Percentiles rank a stretch among this genome's conserved stretches.
These are phyloP conservation scores for Ploceus nigricollis DNA, from an alignment of 2,113 vertebrate species.

Conservation along the genomic window DNA sequence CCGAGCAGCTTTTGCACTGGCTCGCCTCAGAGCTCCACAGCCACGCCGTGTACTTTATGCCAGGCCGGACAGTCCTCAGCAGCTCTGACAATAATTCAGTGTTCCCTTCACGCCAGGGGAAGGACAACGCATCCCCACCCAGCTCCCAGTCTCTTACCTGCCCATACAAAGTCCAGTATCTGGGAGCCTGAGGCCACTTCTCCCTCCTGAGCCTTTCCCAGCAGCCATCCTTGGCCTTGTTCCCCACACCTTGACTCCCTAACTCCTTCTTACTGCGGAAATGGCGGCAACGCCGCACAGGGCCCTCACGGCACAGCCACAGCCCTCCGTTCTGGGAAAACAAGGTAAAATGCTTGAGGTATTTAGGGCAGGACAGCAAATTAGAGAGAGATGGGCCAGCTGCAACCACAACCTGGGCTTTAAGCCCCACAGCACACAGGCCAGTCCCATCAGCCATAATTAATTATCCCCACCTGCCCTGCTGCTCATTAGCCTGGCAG, in stretches of 20 bases:
- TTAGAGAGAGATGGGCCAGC: neutral
- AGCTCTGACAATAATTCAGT: rapidly evolving
- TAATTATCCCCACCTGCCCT: neutral
- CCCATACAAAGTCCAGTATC: rapidly evolving
- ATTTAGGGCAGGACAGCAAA: neutral
- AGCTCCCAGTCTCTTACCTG: neutral
- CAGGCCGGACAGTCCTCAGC: neutral
- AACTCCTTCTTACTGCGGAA: neutral
- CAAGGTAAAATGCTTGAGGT: neutral
- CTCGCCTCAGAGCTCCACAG: neutral
- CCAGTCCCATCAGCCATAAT: neutral
- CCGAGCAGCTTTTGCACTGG: neutral
- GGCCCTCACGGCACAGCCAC: neutral
- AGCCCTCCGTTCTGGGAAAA: neutral
- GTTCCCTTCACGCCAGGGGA: neutral
- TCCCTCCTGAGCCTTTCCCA: neutral
- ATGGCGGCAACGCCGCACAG: rapidly evolving
- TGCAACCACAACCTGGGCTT: rapidly evolving
- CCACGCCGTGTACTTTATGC: rapidly evolving
- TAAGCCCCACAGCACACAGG: neutral
- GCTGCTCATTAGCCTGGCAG: neutral
- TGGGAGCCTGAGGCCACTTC: neutral
- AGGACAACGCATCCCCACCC: neutral
- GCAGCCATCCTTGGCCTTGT: neutral
- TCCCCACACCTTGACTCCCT: rapidly evolving